These are phyloP conservation scores for Rapana venosa DNA, from an alignment of 2,888 invertebrate species.

Conservation along the genomic window DNA sequence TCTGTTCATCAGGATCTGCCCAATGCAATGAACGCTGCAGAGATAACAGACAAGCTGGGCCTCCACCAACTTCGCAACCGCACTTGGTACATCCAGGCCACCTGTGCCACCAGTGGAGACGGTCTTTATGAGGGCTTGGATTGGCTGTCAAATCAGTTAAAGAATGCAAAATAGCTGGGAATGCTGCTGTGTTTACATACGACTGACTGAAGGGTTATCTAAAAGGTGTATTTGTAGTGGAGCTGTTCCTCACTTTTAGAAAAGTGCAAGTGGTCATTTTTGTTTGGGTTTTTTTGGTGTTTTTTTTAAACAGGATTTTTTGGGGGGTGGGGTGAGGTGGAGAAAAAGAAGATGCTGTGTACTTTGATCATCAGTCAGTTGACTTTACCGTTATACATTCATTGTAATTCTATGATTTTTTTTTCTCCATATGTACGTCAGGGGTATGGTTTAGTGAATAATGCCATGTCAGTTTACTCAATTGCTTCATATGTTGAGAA, in stretches of 20 bases:
- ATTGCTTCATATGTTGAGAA: no score
- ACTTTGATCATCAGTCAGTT: no score
- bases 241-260: background rate
- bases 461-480: background rate
- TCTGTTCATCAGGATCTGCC: conserved; percentile 90
- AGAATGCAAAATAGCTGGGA: conserved; percentile 82
- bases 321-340: no score
- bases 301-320: background rate
- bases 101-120: conserved; percentile 98
- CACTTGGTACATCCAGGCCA: conserved; percentile 84
- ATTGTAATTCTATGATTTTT: background rate
- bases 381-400: no score
- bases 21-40: conserved; percentile 99
- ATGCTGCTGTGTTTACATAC: background rate
- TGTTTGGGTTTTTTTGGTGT: background rate
- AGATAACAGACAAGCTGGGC: conserved; percentile 99
- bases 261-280: background rate
- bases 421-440: no score
- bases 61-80: conserved; percentile 98
- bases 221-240: background rate
- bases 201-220: background rate
- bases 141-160: conserved; percentile 99
- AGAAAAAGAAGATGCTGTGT: no score
- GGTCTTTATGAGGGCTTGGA: conserved; percentile 99
- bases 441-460: background rate